These are phyloP conservation scores for Rhadina sibilatrix DNA, from an alignment of 2,113 vertebrate species.

Conservation along the genomic window DNA sequence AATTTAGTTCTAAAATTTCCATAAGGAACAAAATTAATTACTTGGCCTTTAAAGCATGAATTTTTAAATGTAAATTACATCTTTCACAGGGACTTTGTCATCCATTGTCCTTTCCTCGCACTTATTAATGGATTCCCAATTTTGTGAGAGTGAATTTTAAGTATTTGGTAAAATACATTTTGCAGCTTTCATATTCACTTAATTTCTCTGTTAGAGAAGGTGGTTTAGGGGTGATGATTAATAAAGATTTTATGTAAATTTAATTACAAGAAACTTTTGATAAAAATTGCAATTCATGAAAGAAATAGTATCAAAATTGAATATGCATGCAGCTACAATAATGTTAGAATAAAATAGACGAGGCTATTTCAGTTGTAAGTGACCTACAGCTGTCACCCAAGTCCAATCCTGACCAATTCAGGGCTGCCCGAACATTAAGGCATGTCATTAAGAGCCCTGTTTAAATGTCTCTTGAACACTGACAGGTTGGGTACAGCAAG, in stretches of 20 bases:
- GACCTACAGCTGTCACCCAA: background rate
- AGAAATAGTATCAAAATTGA: background rate
- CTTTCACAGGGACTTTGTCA: background rate
- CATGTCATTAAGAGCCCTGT: background rate
- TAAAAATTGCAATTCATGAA: background rate
- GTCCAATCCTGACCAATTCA: background rate
- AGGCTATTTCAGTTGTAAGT: background rate
- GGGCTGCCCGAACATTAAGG: background rate
- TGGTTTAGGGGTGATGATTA: background rate
- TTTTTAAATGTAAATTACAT: background rate
- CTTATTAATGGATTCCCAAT: background rate
- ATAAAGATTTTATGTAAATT: background rate
- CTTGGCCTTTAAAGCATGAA: background rate
- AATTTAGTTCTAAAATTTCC: background rate
- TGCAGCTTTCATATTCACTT: background rate
- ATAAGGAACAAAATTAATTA: background rate
- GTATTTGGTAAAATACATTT: background rate
- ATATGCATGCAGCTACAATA: background rate
- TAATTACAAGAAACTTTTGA: background rate
- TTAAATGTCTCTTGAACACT: background rate
- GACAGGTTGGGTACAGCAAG: background rate
- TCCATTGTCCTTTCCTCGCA: background rate
- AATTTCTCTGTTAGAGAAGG: background rate
- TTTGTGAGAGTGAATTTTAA: background rate
- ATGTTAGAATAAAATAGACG: background rate